Base-by-base conservation (phyloP, 2,797 vertebrate genomes). In the Gila robusta region DNA sequence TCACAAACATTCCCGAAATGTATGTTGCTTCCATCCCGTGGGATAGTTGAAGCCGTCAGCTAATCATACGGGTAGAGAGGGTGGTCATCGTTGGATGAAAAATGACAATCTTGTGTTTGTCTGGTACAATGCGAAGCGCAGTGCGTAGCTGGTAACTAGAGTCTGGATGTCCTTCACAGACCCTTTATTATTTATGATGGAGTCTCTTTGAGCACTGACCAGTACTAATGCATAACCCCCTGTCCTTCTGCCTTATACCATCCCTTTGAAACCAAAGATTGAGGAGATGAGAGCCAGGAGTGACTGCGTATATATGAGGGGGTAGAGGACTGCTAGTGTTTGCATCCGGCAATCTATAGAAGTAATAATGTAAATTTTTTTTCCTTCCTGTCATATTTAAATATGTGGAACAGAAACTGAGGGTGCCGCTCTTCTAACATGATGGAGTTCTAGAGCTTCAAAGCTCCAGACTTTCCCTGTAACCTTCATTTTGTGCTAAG, bases 181-280 rank as follows among this genome's bases (percentile, higher is more conserved):
- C 96, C 95, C 95, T 99, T 97, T 99, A 98, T 99, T 99, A 99
- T 99, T 99, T 99, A 99, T 99, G 97, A 97, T 95, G 92, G 93
- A 86, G 92, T 95, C 96, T 97, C 97, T 99, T 98, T 99, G 98
- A 99, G 98, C 98, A 98, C 96, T 99, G 98, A 98, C 98, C 98
- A 98, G 96, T 97, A 98, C 96, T 99, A 99, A 99, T 99, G 96
- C 96, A 96, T 97, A 97, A 98, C 98, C 98, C 98, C 97, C 95
- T 98, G 97, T 99, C 97, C 98, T 98, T 98, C 97, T 97, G 96
- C 96, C 96, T 98, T 96, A 98, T 98, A 98, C 95, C 91, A 94
- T 98, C 96, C 95, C 96, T 98, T 97, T 97, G 96, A 98, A 98
- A 98, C 94, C 95, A 94, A 96, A 97, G 97, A 97, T 97, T 97